A percentile compares a stretch with the other conserved stretches of the same genome.
Evolutionary conservation across 2,797 vertebrate genomes (phyloP).

Genomic region (Chelidonichthys spinosus): DNA sequence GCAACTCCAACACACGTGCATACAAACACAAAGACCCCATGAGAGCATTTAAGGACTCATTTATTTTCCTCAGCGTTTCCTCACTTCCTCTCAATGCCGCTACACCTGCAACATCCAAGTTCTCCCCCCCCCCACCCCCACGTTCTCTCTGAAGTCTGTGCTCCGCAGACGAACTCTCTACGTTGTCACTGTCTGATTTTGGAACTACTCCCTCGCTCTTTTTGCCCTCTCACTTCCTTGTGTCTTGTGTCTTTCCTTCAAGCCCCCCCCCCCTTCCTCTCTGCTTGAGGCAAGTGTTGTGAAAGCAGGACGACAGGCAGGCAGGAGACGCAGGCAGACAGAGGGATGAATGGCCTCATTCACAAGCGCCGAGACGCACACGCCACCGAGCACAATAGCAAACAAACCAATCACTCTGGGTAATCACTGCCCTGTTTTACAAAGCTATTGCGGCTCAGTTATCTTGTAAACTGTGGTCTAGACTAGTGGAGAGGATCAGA

Average conservation of each 20-base stretch:
- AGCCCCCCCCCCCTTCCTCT: slow-evolving; percentile 33
- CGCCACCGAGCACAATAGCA: slow-evolving; percentile 1
- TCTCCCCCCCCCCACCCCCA: background rate
- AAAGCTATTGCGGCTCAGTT: slow-evolving; percentile 60
- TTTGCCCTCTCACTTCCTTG: background rate
- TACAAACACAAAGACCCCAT: slow-evolving; percentile 6
- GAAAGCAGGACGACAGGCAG: slow-evolving; percentile 48
- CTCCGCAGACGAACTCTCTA: slow-evolving; percentile 50
- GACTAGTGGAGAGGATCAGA: slow-evolving; percentile 52
- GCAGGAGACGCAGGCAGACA: slow-evolving; percentile 47
- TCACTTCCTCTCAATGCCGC: slow-evolving; percentile 10
- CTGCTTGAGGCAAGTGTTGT: slow-evolving; percentile 56
- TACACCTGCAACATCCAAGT: slow-evolving; percentile 12
- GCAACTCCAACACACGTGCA: slow-evolving; percentile 9
- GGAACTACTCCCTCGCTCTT: slow-evolving; percentile 45
- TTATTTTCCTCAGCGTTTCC: slow-evolving; percentile 25
- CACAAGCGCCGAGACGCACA: slow-evolving; percentile 50
- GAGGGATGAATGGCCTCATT: slow-evolving; percentile 68
- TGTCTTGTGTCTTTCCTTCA: slow-evolving; percentile 26
- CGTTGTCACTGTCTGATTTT: slow-evolving; percentile 59
- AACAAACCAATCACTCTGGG: slow-evolving; percentile 56
- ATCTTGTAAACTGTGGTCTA: slow-evolving; percentile 67
- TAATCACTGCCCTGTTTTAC: slow-evolving; percentile 70
- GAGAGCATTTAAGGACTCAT: slow-evolving; percentile 32
- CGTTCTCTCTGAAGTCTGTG: slow-evolving; percentile 37